Evolutionary conservation across 2,888 invertebrate species (phyloP), one percentile per base, ranked within the genome.

Genomic region (Teleogryllus oceanicus): DNA sequence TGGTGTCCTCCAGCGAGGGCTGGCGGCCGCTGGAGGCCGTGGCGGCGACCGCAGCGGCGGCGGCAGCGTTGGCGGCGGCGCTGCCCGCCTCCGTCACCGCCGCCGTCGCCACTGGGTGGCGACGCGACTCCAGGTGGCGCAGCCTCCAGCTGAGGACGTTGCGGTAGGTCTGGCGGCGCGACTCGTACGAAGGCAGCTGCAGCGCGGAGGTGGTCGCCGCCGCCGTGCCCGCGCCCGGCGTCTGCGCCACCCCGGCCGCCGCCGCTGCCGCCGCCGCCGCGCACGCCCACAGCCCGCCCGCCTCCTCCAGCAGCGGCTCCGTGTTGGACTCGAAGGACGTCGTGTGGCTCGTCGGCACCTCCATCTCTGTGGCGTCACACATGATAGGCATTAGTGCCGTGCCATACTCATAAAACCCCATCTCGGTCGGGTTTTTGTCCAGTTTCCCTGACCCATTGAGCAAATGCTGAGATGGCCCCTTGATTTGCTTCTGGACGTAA

Each of bases 301-400:
- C 82, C 49, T 83, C 84, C 16, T 79, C 80, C 74, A 81, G 79
- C 18, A 83, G 81, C 13, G 85, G 84, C 49, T 86, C 86, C 16
- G 86, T 86, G 83, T 85, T 86, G 21, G 87, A 86, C 81, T 87
- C 87, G 81, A 87, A 87, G 5, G 87, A 87, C 2, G 87, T 86
- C 12, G 87, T 85, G 82, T 83, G 84, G 78, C 84, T 83, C 16
- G 82, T 84, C 50, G 82, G 80, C 11, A 81, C n/a, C 11, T 79
- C 76, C 49, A 77, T 20, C n/a, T 78, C 78, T 80, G 78, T n/a
- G 37, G 51, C 12, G 37, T 37, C 37, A 37, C 37, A 37, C 37
- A 5, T 8, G 21, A 21, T 21, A 21, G 21, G 21, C 21, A 21
- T 21, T 21, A 21, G 21, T 21, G 21, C 21, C 21, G 21, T 21